These are phyloP conservation scores for Holcopasites calliopsidis DNA, from an alignment of 1,140 invertebrate species.

Conservation along the genomic window DNA sequence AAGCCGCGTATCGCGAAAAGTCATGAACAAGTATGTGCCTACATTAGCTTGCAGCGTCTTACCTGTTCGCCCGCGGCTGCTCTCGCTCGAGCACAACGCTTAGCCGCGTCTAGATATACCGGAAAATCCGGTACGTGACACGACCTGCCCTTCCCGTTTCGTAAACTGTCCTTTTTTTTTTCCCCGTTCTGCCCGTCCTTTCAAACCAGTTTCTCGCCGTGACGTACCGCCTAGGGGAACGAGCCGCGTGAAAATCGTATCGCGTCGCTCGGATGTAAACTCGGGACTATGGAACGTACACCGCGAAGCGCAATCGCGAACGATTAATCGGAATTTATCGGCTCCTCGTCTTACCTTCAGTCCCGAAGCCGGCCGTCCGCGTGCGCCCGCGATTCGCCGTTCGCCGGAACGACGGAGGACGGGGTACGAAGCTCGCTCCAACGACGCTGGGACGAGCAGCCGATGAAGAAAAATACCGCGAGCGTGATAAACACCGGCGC, in stretches of 20 bases:
- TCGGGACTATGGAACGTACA: constrained; percentile 1
- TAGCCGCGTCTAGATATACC: constrained; percentile 61
- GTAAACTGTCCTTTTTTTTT: constrained; percentile 50
- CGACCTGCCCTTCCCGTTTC: constrained; percentile 60
- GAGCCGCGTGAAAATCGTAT: constrained; percentile 36
- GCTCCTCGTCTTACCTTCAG: too few relatives aligned
- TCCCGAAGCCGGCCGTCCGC: too few relatives aligned
- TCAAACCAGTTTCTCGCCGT: constrained; percentile 66
- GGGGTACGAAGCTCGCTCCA: too few relatives aligned
- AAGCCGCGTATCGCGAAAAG: constrained; percentile 47
- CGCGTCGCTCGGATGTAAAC: constrained; percentile 5
- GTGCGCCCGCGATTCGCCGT: too few relatives aligned
- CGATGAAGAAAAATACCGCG: not conserved
- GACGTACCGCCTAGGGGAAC: constrained; percentile 27
- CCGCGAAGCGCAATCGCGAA: constrained; percentile 6
- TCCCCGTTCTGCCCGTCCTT: constrained; percentile 38
- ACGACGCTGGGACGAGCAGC: not conserved
- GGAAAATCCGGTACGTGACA: constrained; percentile 62
- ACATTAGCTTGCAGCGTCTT: constrained; percentile 2
- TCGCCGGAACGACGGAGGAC: too few relatives aligned
- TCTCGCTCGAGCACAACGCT: constrained; percentile 27
- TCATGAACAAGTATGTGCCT: constrained; percentile 16
- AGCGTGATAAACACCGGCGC: not conserved
- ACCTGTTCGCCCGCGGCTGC: not conserved
- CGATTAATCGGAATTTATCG: not conserved